Evolutionary conservation across 2,113 vertebrate species (phyloP).

Genomic region (Leptocoma aspasia): DNA sequence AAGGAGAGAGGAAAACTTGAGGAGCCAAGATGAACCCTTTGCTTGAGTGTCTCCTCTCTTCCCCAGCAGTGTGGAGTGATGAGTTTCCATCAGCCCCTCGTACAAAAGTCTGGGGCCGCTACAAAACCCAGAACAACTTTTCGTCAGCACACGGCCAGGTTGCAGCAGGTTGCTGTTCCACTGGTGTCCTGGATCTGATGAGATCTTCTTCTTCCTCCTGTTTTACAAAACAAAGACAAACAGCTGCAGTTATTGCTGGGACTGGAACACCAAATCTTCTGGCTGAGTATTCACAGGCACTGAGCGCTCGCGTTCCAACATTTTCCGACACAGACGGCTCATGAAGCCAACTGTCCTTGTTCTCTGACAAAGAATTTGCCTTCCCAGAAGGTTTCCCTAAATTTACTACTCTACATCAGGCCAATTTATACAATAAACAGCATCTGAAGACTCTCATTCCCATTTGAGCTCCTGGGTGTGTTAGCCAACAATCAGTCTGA

Average conservation of each 20-base stretch:
- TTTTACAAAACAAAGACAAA: not conserved
- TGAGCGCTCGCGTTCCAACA: not conserved
- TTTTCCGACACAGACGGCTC: not conserved
- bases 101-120: not conserved
- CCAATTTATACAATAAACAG: not conserved
- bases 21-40: not conserved
- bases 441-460: not conserved
- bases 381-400: not conserved
- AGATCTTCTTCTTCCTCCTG: not conserved
- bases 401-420: not conserved
- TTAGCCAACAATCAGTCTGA: not conserved
- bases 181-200: not conserved
- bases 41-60: not conserved
- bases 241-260: not conserved
- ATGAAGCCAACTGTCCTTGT: not conserved
- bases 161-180: not conserved
- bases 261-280: not conserved
- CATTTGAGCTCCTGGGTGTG: not conserved
- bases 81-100: slow-evolving; percentile 25
- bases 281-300: not conserved
- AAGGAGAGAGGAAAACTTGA: not conserved
- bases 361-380: not conserved
- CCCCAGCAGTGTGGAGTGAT: not conserved
- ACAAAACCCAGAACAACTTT: not conserved
- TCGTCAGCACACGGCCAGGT: not conserved